Evolutionary conservation across 2,113 vertebrate species (phyloP), one percentile per base, ranked within the genome.

Genomic region (Eretmochelys imbricata): DNA sequence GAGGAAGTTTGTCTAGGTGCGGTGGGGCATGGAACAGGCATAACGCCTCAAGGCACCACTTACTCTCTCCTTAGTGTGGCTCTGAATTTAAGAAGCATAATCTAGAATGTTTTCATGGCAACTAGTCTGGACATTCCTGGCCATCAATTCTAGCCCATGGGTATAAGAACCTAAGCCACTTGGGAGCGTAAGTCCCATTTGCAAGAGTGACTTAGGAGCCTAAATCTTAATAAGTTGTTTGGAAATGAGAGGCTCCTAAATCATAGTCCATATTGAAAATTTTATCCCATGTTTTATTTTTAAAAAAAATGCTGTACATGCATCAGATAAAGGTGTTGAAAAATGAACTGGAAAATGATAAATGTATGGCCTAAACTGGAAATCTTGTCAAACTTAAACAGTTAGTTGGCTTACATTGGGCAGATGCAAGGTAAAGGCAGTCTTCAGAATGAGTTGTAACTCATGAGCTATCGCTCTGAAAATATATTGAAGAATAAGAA

Each of bases 401-500:
- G 65, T 72, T 72, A 38, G 65, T 72, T 72, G n/a, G n/a, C n/a
- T 72, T 38, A 72, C 88, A 93, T 79, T 84, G 81, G 91, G 50
- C 91, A 95, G 91, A 91, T 94, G 88, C 48, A 91, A 76, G 69
- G 89, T 75, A 90, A 24, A 62, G 48, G 85, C 85, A 87, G 80
- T 65, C 57, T 94, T 91, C 9, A 59, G 69, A 69, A 84, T 48
- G 49, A 83, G 65, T 96, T 35, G 46, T 87, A 31, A 82, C 25
- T 19, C 12, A 8, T 76, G 62, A 20, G 46, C 48, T 38, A 69
- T 27, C 46, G 20, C 80, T 90, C 89, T 93, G 95, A 89, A 96
- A 91, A 80, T 82, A 83, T 3, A 57, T 83, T 81, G n/a, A 96
- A 79, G 72, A 95, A 96, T 89, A 57, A 89, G 85, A 94, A 88